Percentiles rank a stretch among this genome's conserved stretches.
phyloP scores from a whole-genome alignment of 2,888 invertebrate species.

The Dioctria linearis region DNA sequence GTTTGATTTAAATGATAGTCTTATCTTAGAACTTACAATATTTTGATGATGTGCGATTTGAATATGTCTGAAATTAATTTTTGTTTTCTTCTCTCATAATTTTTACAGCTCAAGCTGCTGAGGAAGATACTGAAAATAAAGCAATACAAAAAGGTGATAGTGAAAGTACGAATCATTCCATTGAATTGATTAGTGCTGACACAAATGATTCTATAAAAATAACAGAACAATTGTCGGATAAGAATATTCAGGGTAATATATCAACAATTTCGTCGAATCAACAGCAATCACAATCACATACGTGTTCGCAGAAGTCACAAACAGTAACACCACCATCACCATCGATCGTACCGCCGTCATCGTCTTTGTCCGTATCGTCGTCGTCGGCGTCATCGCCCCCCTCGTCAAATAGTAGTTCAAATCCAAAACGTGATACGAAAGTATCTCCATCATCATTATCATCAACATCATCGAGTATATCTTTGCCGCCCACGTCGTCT shows the following conservation, averaged over 20 bases:
- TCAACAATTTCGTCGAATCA: constrained; percentile 8
- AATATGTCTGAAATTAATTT: too few species aligned
- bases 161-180: constrained; percentile 7
- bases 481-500: constrained; percentile 11
- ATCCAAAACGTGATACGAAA: constrained; percentile 23
- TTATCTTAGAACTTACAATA: not conserved
- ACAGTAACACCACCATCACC: not conserved
- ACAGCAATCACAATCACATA: constrained; percentile 4
- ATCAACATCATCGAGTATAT: not conserved
- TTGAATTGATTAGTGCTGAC: constrained; percentile 5
- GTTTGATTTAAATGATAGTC: not conserved
- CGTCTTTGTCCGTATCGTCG: not conserved
- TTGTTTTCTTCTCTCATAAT: not conserved
- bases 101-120: constrained; percentile 25
- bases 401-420: constrained; percentile 4
- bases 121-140: constrained; percentile 32
- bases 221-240: constrained; percentile 7
- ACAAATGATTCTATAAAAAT: not conserved
- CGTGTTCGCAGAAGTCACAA: constrained; percentile 3
- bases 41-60: not conserved
- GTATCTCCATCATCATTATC: not conserved
- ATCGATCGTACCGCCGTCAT: not conserved
- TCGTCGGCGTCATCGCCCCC: constrained; percentile 51
- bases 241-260: not conserved
- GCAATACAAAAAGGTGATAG: constrained; percentile 42